Conservation (phyloP, 2,113 vertebrate species). For the Dromaius novaehollandiae region DNA sequence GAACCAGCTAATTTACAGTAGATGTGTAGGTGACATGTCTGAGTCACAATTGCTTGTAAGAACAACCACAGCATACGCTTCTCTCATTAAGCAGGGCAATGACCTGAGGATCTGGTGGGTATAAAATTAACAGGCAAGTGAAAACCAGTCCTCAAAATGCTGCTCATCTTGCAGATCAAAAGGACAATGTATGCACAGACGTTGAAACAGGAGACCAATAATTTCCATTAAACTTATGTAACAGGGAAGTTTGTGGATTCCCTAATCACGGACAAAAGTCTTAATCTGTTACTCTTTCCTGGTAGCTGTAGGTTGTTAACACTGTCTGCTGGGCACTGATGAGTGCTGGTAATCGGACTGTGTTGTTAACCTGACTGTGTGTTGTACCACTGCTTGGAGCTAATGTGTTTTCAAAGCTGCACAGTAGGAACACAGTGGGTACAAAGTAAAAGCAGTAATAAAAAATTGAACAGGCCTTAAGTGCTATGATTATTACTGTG, state of each 20-base stretch:
- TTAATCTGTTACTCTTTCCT: conserved; percentile 8
- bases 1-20: not conserved
- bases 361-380: conserved; percentile 65
- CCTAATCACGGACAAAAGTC: not conserved
- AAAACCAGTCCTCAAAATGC: not conserved
- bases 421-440: conserved; percentile 68
- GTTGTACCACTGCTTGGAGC: conserved; percentile 50
- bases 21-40: not conserved
- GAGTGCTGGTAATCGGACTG: conserved; percentile 44
- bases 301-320: conserved; percentile 60
- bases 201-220: not conserved
- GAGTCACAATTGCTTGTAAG: not conserved
- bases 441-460: conserved; percentile 78
- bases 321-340: conserved; percentile 39
- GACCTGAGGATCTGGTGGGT: not conserved
- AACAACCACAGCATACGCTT: not conserved
- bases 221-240: not conserved
- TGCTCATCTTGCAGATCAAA: not conserved
- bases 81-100: not conserved
- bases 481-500: conserved; percentile 72
- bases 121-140: not conserved
- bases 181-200: not conserved
- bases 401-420: conserved; percentile 66
- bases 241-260: not conserved
- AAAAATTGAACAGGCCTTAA: conserved; percentile 76